phyloP scores from a whole-genome alignment of 2,113 vertebrate species.

The Channa maculata region DNA sequence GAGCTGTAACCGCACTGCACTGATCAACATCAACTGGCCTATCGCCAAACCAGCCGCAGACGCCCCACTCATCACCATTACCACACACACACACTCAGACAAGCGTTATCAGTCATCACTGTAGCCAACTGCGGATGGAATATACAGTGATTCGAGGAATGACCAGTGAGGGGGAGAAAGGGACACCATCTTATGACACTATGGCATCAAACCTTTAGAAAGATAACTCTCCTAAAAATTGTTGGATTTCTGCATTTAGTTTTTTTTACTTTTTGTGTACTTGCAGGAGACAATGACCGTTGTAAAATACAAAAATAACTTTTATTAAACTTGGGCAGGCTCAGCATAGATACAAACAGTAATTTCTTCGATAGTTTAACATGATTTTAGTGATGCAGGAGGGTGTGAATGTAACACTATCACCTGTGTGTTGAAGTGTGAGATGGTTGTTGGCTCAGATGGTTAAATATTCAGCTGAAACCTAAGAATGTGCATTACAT shows the following conservation, averaged over 20 bases:
- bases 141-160: conserved; percentile 17
- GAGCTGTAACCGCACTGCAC: conserved; percentile 40
- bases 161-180: neutral
- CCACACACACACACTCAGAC: conserved; percentile 43
- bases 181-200: neutral
- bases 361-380: too few species aligned
- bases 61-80: conserved; percentile 48
- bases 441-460: conserved; percentile 41
- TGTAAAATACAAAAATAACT: neutral
- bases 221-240: too few species aligned
- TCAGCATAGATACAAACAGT: too few species aligned
- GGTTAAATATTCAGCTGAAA: conserved; percentile 73
- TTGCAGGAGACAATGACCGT: neutral
- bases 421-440: conserved; percentile 23
- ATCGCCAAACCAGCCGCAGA: conserved; percentile 49
- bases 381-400: neutral
- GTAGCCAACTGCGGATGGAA: conserved; percentile 17
- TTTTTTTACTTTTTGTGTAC: neutral
- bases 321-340: too few species aligned
- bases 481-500: conserved; percentile 45
- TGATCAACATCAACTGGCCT: conserved; percentile 52
- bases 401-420: conserved; percentile 52
- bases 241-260: too few species aligned
- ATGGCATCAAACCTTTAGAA: too few species aligned
- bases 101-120: conserved; percentile 45